Percentiles rank a stretch among this genome's conserved stretches.
Evolutionary conservation across 2,888 invertebrate genomes (phyloP).

Genomic region (Piscicola geometra): DNA sequence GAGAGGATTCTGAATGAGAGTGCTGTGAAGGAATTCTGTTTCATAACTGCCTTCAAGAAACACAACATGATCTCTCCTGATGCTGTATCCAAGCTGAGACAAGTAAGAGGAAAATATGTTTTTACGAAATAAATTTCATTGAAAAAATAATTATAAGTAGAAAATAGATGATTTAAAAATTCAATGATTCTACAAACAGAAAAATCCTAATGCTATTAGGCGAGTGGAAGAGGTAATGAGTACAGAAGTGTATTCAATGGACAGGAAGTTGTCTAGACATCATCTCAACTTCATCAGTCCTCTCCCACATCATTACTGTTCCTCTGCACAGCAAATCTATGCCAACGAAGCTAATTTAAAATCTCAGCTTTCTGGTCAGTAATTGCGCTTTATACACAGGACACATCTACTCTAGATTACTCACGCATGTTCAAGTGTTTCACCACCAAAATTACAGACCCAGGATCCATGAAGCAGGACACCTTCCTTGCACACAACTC

Average conservation of each 20-base stretch:
- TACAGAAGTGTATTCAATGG: slow-evolving; percentile 76
- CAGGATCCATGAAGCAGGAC: too few relatives aligned
- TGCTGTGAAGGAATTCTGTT: slow-evolving; percentile 64
- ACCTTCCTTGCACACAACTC: too few relatives aligned
- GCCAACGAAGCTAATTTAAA: neutral
- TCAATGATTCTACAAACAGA: slow-evolving; percentile 51
- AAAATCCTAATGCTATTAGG: slow-evolving; percentile 79
- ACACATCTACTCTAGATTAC: too few relatives aligned
- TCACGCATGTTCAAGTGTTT: too few relatives aligned
- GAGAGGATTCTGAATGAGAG: slow-evolving; percentile 79
- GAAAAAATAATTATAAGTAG: too few relatives aligned
- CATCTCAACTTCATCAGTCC: slow-evolving; percentile 67
- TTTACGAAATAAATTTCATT: too few relatives aligned
- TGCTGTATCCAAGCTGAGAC: slow-evolving; percentile 89
- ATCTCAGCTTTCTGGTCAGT: neutral
- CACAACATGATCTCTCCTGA: slow-evolving; percentile 85
- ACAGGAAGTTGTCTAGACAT: slow-evolving; percentile 71
- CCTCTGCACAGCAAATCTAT: slow-evolving; percentile 62
- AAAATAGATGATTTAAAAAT: too few relatives aligned
- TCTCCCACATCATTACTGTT: slow-evolving; percentile 71
- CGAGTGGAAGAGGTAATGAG: slow-evolving; percentile 85
- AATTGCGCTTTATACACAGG: too few relatives aligned
- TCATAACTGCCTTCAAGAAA: slow-evolving; percentile 80
- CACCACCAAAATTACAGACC: too few relatives aligned
- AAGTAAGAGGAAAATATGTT: slow-evolving; percentile 60